Base-by-base conservation (phyloP, 2,888 invertebrate species). In the Brachypalpus laphriformis region DNA sequence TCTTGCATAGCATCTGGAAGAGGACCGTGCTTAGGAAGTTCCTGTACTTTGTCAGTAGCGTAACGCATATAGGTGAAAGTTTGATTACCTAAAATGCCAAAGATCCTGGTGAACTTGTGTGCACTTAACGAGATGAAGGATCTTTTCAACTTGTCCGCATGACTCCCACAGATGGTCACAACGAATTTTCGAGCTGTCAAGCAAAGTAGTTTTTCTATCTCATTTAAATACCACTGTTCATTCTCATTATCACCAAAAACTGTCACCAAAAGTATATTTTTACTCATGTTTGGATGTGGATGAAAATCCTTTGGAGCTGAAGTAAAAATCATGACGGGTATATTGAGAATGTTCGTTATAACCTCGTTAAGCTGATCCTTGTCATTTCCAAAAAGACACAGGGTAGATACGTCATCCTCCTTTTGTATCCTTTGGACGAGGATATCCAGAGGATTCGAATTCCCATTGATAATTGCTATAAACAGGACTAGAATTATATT, bases 81-180 rank as follows among this genome's bases (percentile, higher is more conserved):
- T 0, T 9, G 31, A 1, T 25, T 54, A 0, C 16, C 37, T 4
- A 45, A 3, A 1, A 56, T 20, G 8, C 71, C 78, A 18, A 63
- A 78, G 14, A 78, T 71, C 25, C 63, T 45, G 3, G 54, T 71
- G 4, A 78, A 78, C 7, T 47, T 71, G 1, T 28, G 28, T 14
- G 14, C 3, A 16, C 14, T 9, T 8, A 54, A 54, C 28, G 28
- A 54, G 28, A 3, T 7, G 1, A 28, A 28, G 54, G n/a, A 28
- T 14, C 28, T 25, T 28, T 28, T 1, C 28, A 54, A 8, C 1
- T 9, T 28, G 3, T 54, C 2, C 0, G n/a, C 7, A 25, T 11
- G n/a, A 5, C n/a, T 28, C 0, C 28, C 54, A 54, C 7, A 3
- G 6, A 54, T 14, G 25, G 25, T 8, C 28, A 28, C 54, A 2